Conservation (phyloP, 2,888 invertebrate genomes). For the Dicranocentrus wangi region DNA sequence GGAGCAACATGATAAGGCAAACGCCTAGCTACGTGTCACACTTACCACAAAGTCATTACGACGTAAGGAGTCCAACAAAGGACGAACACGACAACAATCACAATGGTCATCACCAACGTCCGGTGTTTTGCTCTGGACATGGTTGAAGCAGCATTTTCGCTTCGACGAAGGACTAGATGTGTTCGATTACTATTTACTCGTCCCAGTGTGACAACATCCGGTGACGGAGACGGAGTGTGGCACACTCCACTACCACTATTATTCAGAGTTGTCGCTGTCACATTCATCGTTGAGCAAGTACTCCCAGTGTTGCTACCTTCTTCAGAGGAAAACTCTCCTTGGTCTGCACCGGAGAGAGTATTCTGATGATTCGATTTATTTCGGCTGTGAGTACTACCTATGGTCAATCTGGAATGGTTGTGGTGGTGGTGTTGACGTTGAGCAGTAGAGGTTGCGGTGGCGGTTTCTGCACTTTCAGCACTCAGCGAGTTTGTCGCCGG, state of each 20-base stretch:
- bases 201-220: constrained; percentile 26
- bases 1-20: too few species aligned
- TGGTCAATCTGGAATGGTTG: constrained; percentile 36
- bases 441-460: background rate
- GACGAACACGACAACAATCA: constrained; percentile 80
- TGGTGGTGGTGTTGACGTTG: background rate
- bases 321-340: constrained; percentile 39
- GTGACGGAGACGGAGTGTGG: constrained; percentile 1
- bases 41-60: constrained; percentile 84
- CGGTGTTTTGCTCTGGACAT: constrained; percentile 82
- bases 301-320: constrained; percentile 36
- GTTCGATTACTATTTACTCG: constrained; percentile 37
- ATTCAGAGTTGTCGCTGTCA: constrained; percentile 7
- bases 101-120: constrained; percentile 74
- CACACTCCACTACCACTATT: background rate
- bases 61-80: constrained; percentile 87
- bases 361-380: constrained; percentile 2
- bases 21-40: too few species aligned
- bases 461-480: background rate
- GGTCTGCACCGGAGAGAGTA: constrained; percentile 13
- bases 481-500: background rate
- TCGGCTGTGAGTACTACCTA: constrained; percentile 5
- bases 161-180: constrained; percentile 52
- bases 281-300: constrained; percentile 51
- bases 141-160: constrained; percentile 75